Evolutionary conservation across 2,113 vertebrate species (phyloP).

Genomic region (Hyperopisus bebe): DNA sequence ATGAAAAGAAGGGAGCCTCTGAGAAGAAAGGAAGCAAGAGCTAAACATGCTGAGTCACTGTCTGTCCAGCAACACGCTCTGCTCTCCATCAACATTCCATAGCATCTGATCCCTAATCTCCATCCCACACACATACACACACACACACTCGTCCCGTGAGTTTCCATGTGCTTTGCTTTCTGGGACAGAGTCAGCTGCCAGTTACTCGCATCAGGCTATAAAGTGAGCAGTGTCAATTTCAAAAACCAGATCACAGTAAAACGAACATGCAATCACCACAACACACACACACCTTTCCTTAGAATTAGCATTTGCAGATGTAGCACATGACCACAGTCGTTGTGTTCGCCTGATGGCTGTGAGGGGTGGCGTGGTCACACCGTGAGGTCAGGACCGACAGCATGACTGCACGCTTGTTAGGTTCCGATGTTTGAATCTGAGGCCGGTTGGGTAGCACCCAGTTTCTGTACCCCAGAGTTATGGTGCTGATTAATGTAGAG

Average conservation of each 20-base stretch:
- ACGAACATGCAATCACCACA: background rate
- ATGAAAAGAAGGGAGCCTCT: conserved; percentile 48
- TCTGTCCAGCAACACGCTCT: conserved; percentile 21
- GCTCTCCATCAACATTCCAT: conserved; percentile 25
- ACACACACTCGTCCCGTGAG: conserved; percentile 29
- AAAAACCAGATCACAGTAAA: background rate
- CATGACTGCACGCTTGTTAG: background rate
- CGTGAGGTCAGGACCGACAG: background rate
- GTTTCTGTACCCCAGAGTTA: conserved; percentile 43
- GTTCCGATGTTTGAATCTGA: background rate
- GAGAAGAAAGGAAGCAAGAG: conserved; percentile 58
- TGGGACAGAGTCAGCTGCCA: background rate
- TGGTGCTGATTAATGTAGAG: conserved; percentile 60
- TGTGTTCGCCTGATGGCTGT: background rate
- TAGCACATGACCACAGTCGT: background rate
- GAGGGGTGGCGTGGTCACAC: background rate
- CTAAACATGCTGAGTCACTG: conserved; percentile 27
- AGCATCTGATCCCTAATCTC: background rate
- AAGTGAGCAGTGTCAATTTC: background rate
- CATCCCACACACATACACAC: conserved; percentile 1
- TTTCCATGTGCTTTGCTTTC: conserved; percentile 27
- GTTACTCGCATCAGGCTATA: conserved; percentile 6
- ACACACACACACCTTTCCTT: background rate
- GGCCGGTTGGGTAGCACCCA: conserved; percentile 35
- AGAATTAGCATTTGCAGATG: background rate